These are phyloP conservation scores for Acyrthosiphon pisum DNA, from an alignment of 1,140 invertebrate genomes.

Conservation along the genomic window DNA sequence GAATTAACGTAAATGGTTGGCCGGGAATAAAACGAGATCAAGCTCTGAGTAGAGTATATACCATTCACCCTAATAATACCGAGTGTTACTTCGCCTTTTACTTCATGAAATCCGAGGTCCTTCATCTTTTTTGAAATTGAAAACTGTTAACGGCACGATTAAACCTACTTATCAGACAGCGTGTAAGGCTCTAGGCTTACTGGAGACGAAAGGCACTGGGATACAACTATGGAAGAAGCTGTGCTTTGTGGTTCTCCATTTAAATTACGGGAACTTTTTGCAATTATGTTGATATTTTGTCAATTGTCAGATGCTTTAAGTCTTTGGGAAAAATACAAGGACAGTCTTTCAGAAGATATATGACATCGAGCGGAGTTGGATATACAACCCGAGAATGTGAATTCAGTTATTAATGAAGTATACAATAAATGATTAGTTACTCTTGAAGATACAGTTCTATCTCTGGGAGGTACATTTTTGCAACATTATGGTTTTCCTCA, in stretches of 20 bases:
- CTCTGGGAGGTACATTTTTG: constrained; percentile 58
- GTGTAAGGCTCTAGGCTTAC: constrained; percentile 57
- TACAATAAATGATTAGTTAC: constrained; percentile 61
- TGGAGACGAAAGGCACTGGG: constrained; percentile 12
- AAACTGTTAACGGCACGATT: constrained; percentile 61
- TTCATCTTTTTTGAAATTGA: constrained; percentile 63
- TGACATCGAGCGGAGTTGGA: constrained; percentile 58
- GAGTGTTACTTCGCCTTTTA: too few relatives aligned
- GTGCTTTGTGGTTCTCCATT: too few relatives aligned
- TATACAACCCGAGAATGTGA: constrained; percentile 58
- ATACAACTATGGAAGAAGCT: too few relatives aligned
- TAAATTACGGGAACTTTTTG: constrained; percentile 62
- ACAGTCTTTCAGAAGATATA: constrained; percentile 62
- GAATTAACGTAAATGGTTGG: background rate
- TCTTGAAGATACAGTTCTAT: constrained; percentile 63
- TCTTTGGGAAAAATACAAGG: constrained; percentile 63
- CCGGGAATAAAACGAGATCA: constrained; percentile 59
- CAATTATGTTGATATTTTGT: too few relatives aligned
- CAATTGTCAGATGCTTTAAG: constrained; percentile 61
- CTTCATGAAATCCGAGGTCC: constrained; percentile 59
- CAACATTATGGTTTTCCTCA: too few relatives aligned
- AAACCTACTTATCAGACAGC: constrained; percentile 61
- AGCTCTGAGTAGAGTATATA: constrained; percentile 62
- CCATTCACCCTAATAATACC: constrained; percentile 61
- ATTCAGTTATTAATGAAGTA: constrained; percentile 39